Evolutionary conservation across 2,797 vertebrate species (phyloP).

Genomic region (Threskiornis aethiopicus): DNA sequence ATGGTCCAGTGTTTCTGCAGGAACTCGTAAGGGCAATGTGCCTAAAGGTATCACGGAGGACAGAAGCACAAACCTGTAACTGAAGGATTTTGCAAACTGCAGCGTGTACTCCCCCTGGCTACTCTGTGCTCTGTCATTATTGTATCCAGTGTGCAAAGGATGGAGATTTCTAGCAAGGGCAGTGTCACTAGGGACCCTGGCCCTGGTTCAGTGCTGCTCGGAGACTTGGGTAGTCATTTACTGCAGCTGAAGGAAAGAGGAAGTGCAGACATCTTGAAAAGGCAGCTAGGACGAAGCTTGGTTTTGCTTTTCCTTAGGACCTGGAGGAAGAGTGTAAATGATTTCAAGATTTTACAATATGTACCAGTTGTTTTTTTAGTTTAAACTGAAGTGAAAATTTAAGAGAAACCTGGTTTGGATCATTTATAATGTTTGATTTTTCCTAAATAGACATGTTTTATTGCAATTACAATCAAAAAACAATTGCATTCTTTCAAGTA

Average conservation of each 20-base stretch:
- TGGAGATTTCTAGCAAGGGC: background rate
- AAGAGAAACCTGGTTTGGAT: background rate
- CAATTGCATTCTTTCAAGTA: background rate
- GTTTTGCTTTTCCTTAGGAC: background rate
- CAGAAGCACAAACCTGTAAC: background rate
- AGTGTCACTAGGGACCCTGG: background rate
- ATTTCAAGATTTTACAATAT: background rate
- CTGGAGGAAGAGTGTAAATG: background rate
- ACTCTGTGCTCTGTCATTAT: background rate
- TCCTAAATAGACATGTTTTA: background rate
- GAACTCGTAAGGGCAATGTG: fast-evolving
- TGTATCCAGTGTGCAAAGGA: background rate
- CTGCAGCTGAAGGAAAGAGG: background rate
- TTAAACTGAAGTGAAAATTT: background rate
- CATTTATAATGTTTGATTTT: background rate
- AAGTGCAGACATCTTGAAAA: background rate
- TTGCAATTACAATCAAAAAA: background rate
- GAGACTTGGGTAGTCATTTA: background rate
- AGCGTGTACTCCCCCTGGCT: background rate
- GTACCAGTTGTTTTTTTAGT: background rate
- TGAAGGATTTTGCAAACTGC: background rate
- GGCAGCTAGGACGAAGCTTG: background rate
- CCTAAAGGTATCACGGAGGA: background rate
- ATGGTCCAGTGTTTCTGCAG: background rate
- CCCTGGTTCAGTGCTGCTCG: background rate